phyloP scores from a whole-genome alignment of 1,140 invertebrate species.

The Conus ventricosus region DNA sequence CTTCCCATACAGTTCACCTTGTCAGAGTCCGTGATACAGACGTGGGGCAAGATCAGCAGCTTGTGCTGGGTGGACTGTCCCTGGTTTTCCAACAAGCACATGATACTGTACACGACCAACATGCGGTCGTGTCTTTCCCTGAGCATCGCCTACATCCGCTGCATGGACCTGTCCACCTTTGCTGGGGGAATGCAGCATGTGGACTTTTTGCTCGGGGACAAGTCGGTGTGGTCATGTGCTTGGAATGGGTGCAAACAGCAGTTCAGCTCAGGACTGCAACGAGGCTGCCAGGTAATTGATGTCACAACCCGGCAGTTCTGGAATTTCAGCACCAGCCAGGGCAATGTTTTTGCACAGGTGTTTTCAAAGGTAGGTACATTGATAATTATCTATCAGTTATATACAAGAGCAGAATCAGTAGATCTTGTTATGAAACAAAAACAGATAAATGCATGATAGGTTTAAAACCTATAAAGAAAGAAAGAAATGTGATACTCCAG shows the following conservation, averaged over 20 bases:
- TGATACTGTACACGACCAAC: slow-evolving; percentile 60
- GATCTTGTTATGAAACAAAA: too few species aligned
- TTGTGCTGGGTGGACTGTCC: slow-evolving; percentile 54
- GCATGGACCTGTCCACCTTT: slow-evolving; percentile 37
- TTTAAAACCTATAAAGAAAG: too few species aligned
- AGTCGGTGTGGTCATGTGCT: slow-evolving; percentile 59
- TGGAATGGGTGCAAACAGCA: slow-evolving; percentile 54
- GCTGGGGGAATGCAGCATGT: not conserved
- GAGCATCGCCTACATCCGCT: slow-evolving; percentile 52
- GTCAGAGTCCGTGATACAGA: not conserved
- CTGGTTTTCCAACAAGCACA: slow-evolving; percentile 22
- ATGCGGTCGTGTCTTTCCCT: slow-evolving; percentile 39
- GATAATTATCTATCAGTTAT: too few species aligned
- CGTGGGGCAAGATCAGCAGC: slow-evolving; percentile 51
- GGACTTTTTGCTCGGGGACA: slow-evolving; percentile 54
- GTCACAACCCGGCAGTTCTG: slow-evolving; percentile 55
- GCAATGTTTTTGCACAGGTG: slow-evolving; percentile 52
- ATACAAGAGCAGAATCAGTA: too few species aligned
- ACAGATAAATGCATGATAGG: too few species aligned
- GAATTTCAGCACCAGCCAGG: slow-evolving; percentile 52
- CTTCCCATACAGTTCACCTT: not conserved
- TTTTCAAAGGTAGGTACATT: slow-evolving; percentile 41
- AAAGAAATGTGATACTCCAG: too few species aligned
- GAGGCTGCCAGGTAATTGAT: slow-evolving; percentile 50
- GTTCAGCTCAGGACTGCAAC: slow-evolving; percentile 61